Evolutionary conservation across 1,140 invertebrate species (phyloP).

Genomic region (Zaprionus taronus): DNA sequence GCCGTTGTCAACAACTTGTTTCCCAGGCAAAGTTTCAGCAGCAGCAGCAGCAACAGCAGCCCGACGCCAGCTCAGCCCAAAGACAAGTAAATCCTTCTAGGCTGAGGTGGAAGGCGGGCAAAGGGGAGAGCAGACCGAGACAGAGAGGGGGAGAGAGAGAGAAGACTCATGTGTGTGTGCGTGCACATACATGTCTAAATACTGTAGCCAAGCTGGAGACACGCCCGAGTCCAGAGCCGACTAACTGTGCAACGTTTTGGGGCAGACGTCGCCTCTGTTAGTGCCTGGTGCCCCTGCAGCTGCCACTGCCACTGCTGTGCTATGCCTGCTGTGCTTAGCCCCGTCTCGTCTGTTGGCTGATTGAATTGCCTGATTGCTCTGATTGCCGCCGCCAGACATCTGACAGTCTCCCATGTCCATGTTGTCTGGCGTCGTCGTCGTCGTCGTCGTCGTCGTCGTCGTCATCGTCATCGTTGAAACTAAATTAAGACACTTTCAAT

Average conservation of each 20-base stretch:
- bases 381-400: constrained; percentile 75
- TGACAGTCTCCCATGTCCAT: constrained; percentile 31
- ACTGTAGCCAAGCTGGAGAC: constrained; percentile 6
- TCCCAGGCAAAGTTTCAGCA: constrained; percentile 34
- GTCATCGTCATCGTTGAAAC: constrained; percentile 61
- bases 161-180: background rate
- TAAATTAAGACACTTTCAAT: constrained; percentile 56
- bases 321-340: constrained; percentile 10
- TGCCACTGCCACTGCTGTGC: background rate
- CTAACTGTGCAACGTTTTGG: background rate
- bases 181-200: constrained; percentile 8
- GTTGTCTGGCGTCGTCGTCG: constrained; percentile 3
- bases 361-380: constrained; percentile 80
- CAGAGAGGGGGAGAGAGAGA: too few relatives aligned
- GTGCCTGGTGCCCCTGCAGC: background rate
- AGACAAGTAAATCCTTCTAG: constrained; percentile 65
- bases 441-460: constrained; percentile 15
- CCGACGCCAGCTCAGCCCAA: constrained; percentile 28
- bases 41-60: constrained; percentile 4
- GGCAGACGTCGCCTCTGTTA: background rate
- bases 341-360: constrained; percentile 58
- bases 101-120: background rate
- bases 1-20: constrained; percentile 71
- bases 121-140: background rate
- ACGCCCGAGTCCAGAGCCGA: constrained; percentile 17